Base-by-base conservation (phyloP, 2,797 vertebrate species). In the Amphiprion clarkii region DNA sequence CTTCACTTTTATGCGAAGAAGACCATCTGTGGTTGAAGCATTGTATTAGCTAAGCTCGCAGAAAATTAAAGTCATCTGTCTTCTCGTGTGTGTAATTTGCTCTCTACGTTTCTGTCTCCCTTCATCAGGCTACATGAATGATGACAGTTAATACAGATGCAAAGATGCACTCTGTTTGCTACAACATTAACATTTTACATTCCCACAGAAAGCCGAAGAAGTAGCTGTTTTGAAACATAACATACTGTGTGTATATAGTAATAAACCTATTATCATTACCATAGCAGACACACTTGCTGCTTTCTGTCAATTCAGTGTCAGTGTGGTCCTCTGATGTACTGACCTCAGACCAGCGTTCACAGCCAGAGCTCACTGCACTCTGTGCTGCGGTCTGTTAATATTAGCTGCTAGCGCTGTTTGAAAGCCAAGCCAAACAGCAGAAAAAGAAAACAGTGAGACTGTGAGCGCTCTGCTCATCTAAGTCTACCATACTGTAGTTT, bases 301-400 rank as follows among this genome's bases (percentile, higher is more conserved):
- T 49, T 16, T 49, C 54, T 64, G 40, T 29, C 48, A 54, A 31
- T 74, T 79, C 51, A 59, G 49, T 59, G 54, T 63, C 77, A 4
- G 27, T 46, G 27, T 13, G n/a, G 21, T 49, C 60, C 59, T 55
- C 52, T 74, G 71, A 79, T 66, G 25, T 55, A 27, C 46, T 65
- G 67, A 71, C 36, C 67, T 67, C 36, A 53, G 58, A 48, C 56
- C 48, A 46, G 39, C 25, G 4, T 52, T 69, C 66, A 49, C 53
- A 79, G 53, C 51, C 12, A 9, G 65, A 64, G 42, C 59, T 62
- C n/a, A 13, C 64, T 67, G 13, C 11, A 23, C 46, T 27, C 62
- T 49, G 23, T 0, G 6, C 57, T 39, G 4, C 53, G 23, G 55
- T 66, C 29, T 65, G 55, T 48, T 31, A 27, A 29, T 16, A 29